Conservation (phyloP, 2,113 vertebrate genomes). For the Protobothrops flavoviridis region DNA sequence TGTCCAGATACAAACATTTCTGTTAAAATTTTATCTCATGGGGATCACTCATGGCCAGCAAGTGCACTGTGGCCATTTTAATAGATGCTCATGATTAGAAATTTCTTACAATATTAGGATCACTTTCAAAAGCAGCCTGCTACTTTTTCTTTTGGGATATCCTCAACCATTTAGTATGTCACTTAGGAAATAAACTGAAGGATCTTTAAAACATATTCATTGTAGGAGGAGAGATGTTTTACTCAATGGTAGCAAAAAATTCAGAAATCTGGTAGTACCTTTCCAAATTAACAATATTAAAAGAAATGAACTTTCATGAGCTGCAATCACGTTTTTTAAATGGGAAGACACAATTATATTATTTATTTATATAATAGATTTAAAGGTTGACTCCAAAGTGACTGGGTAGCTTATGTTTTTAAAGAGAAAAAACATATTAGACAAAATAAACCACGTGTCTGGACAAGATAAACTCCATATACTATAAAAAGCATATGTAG, state of each 20-base stretch:
- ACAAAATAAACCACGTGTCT: background rate
- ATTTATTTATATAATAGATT: background rate
- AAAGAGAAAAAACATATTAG: background rate
- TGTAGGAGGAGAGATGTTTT: background rate
- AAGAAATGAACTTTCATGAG: background rate
- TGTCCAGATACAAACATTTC: background rate
- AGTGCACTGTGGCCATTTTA: background rate
- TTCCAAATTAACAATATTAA: background rate
- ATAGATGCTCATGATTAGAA: background rate
- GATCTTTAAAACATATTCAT: background rate
- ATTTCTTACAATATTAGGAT: background rate
- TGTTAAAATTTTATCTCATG: background rate
- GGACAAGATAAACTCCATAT: background rate
- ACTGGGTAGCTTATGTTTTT: background rate
- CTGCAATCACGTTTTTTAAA: background rate
- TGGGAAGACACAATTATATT: background rate
- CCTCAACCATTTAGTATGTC: background rate
- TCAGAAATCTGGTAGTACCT: background rate
- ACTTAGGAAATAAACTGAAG: background rate
- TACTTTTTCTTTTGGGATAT: background rate
- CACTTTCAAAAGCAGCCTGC: background rate
- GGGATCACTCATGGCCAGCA: background rate
- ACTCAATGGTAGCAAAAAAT: background rate
- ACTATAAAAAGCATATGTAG: background rate
- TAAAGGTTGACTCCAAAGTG: background rate